Evolutionary conservation across 2,113 vertebrate genomes (phyloP).

Genomic region (Motacilla tschutschensis): DNA sequence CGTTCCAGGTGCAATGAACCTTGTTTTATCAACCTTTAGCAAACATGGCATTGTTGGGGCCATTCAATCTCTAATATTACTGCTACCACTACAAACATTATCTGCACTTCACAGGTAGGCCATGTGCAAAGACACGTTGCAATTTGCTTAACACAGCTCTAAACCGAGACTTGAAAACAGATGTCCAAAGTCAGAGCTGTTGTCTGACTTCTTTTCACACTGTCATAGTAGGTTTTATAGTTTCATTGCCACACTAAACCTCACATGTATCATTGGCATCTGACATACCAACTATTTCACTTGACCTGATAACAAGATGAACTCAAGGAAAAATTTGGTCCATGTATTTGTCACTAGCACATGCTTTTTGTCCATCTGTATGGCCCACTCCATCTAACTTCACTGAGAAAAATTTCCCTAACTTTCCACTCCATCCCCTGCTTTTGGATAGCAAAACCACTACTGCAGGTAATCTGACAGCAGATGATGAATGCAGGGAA

Average conservation of each 20-base stretch:
- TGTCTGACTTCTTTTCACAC: background rate
- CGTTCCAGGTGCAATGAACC: background rate
- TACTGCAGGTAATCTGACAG: background rate
- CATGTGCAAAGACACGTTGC: background rate
- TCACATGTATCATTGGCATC: background rate
- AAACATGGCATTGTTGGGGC: background rate
- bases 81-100: background rate
- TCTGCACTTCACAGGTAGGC: background rate
- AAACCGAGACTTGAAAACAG: background rate
- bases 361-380: background rate
- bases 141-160: background rate
- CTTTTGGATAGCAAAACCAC: background rate
- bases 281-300: background rate
- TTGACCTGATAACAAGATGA: background rate
- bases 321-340: background rate
- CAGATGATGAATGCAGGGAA: background rate
- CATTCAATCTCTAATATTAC: background rate
- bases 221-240: background rate
- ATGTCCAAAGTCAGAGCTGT: background rate
- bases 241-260: background rate
- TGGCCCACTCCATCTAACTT: accelerated
- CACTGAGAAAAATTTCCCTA: background rate
- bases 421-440: background rate
- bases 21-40: background rate
- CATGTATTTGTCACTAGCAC: background rate